Conservation (phyloP, 2,797 vertebrate genomes). For the Lophura swinhoii region DNA sequence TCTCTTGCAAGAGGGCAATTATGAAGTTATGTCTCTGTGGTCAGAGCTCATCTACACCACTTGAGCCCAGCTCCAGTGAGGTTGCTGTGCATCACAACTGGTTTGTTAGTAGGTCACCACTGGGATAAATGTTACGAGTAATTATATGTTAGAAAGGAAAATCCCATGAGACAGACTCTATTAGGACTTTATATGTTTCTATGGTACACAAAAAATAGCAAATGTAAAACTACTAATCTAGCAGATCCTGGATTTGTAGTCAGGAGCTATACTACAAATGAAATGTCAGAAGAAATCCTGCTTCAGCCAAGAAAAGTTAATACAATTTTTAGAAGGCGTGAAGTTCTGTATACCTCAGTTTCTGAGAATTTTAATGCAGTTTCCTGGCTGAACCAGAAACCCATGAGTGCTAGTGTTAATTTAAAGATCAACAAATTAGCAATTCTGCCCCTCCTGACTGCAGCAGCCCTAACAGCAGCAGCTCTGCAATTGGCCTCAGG, state of each 20-base stretch:
- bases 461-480: background rate
- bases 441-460: constrained; percentile 12
- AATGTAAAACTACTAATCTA: background rate
- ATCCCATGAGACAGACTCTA: background rate
- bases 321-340: constrained; percentile 30
- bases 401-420: constrained; percentile 26
- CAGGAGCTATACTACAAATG: background rate
- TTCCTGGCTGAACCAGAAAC: constrained; percentile 24
- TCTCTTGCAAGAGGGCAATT: background rate
- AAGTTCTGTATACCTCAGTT: background rate
- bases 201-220: background rate
- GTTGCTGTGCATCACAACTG: background rate
- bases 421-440: constrained; percentile 47
- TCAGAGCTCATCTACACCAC: background rate
- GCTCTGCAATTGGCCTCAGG: background rate
- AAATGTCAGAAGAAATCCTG: constrained; percentile 26
- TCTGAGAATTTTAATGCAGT: constrained; percentile 37
- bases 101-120: background rate
- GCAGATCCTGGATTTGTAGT: background rate
- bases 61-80: background rate
- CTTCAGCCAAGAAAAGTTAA: constrained; percentile 19
- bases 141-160: background rate
- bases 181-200: background rate
- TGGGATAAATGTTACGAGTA: background rate
- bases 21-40: background rate